These are phyloP conservation scores for Tiliacea aurago DNA, from an alignment of 2,888 invertebrate genomes.

Conservation along the genomic window DNA sequence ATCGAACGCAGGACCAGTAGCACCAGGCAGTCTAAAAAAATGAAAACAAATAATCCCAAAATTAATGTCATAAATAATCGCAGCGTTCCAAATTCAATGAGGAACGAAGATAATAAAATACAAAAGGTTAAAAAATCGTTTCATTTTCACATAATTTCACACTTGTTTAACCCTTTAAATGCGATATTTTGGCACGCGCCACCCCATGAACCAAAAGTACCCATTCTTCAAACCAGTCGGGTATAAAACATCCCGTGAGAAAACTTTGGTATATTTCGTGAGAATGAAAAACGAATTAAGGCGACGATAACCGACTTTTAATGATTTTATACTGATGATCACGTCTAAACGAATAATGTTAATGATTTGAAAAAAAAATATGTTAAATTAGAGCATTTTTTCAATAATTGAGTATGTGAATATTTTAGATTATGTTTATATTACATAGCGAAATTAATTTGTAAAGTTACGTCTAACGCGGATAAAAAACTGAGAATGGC, in stretches of 20 bases:
- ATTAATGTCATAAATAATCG: neutral
- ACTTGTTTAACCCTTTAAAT: conserved; percentile 26
- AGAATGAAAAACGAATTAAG: conserved; percentile 20
- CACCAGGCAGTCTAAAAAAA: no score
- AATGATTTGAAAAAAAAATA: no score
- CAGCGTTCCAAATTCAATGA: neutral
- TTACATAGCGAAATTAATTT: no score
- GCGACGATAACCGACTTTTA: no score
- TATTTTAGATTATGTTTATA: no score
- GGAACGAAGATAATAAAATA: neutral
- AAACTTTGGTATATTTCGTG: conserved; percentile 31
- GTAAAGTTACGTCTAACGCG: no score
- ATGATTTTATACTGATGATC: no score
- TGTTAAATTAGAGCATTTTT: no score
- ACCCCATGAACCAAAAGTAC: neutral
- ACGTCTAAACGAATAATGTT: no score
- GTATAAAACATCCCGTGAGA: conserved; percentile 13
- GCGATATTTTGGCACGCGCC: conserved; percentile 25
- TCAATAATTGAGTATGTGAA: no score
- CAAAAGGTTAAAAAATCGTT: neutral
- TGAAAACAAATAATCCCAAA: neutral
- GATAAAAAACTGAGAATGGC: no score
- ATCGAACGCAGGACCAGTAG: no score
- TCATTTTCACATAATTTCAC: conserved; percentile 8
- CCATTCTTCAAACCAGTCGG: neutral